Evolutionary conservation across 2,797 vertebrate genomes (phyloP), one percentile per base, ranked within the genome.

Genomic region (Calcarius lapponicus): DNA sequence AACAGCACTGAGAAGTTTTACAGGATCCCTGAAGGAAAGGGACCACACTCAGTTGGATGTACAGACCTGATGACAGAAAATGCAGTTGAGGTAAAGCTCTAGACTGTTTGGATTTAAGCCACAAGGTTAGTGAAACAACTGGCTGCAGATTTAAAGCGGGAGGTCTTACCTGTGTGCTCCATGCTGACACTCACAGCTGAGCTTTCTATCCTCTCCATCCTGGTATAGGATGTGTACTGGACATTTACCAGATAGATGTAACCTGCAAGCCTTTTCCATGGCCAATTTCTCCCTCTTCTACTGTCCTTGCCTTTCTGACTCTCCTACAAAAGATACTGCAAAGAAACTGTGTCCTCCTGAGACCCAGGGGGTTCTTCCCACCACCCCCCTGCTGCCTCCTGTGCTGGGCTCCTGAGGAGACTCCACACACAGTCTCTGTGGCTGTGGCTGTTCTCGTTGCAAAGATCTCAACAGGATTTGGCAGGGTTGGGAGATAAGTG

Each of bases 21-120:
- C 25, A 97, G 97, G 92, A 99, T 99, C 89, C 99, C 99, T 25
- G 66, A 94, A 80, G 98, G 98, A 71, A 99, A 98, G 70, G 99
- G 99, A 10, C 98, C 98, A 5, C 96, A 99, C 47, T 65, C 96
- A 0, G 99, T 99, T 69, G 99, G 99, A 60, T 99, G 99, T 84
- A 98, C 98, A 3, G 99, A 99, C 91, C 96, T 99, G 94, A 99
- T 99, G 99, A 98, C 98, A 96, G 98, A 98, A 88, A 97, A 99
- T 84, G 98, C 98, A 15, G 72, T 83, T 51, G 95, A 99, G 98
- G 99, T 99, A 97, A 91, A 74, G 20, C 28, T 20, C 20, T 56
- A 0, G 0, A 17, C 69, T 60, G 25, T 25, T 72, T 24, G 36
- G 5, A 62, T 73, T 72, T 84, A 69, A 75, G 43, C 12, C 20